Base-by-base conservation (phyloP, 2,113 vertebrate genomes). In the Ptilonorhynchus violaceus region DNA sequence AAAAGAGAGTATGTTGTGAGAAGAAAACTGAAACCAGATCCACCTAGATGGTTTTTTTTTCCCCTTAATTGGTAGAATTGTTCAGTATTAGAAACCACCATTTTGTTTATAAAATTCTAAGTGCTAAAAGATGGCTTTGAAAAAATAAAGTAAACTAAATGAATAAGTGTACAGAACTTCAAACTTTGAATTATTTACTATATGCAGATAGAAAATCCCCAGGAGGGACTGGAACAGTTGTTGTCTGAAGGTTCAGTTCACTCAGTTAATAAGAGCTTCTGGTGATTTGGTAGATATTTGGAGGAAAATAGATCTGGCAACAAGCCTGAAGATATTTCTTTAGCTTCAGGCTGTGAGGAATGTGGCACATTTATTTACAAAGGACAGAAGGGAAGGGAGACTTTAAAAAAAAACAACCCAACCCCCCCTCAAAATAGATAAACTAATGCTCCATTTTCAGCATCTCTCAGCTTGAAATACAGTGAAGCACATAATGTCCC, bases 401-500 rank as follows among this genome's bases (percentile, higher is more conserved):
- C 28, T 75, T 88, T 7, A 42, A 42, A 74, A 67, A 78, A 74
- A 24, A 39, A 1, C 12, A 30, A 50, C 6, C 5, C n/a, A 50
- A 64, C 10, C 42, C 42, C 0, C 1, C 33, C 23, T 44, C 68
- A 66, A 70, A 92, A 49, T 39, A 92, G 66, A 88, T 85, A 85
- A 97, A 94, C 87, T 93, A 80, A 92, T 5, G 21, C 30, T 95
- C 72, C 49, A 52, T 83, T 93, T 94, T 94, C 88, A 83, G 63
- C n/a, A 83, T 95, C 55, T 94, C 94, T 86, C 94, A 96, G 85
- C 85, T 96, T 96, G 93, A 96, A 88, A 88, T 88, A 93, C 66
- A 85, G 56, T 30, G 64, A 85, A 87, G 69, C 23, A 89, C 84
- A 92, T 86, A 95, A 92, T 82, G 87, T 91, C 88, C 90, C 84